Evolutionary conservation across 2,797 vertebrate species (phyloP).

Genomic region (Enteromius afrohamiltoni): DNA sequence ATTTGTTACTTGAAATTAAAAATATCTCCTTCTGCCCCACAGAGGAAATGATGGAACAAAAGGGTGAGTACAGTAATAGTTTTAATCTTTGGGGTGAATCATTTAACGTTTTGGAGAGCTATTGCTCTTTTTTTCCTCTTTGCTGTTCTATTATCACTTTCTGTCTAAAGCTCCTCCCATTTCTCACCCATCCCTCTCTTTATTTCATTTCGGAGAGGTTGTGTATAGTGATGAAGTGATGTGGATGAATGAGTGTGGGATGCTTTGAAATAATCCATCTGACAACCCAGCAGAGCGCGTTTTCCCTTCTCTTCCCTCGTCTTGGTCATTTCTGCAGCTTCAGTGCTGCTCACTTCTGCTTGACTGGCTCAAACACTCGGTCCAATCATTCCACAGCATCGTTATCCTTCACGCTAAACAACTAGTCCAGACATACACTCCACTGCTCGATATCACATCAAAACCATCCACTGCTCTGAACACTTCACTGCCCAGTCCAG

Average conservation of each 20-base stretch:
- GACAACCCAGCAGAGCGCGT: conserved; percentile 52
- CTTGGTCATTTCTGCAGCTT: conserved; percentile 34
- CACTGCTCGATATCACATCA: conserved; percentile 31
- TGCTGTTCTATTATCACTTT: neutral
- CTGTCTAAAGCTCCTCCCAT: conserved; percentile 25
- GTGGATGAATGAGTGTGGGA: conserved; percentile 57
- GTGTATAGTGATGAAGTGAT: conserved; percentile 55
- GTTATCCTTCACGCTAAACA: conserved; percentile 24
- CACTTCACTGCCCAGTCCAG: conserved; percentile 16
- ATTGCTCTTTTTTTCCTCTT: conserved; percentile 3
- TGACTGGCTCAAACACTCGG: conserved; percentile 34
- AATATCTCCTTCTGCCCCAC: neutral
- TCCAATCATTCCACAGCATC: conserved; percentile 16
- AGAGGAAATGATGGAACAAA: neutral
- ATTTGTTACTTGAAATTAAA: neutral
- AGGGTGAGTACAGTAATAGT: neutral
- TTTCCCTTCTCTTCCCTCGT: conserved; percentile 9
- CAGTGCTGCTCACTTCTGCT: conserved; percentile 51
- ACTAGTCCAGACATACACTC: conserved; percentile 34
- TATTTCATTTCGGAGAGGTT: conserved; percentile 29
- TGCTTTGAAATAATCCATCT: conserved; percentile 58
- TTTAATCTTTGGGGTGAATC: neutral
- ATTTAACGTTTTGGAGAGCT: neutral
- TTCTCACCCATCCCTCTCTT: neutral
- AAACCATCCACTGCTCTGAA: conserved; percentile 16